phyloP scores from a whole-genome alignment of 2,797 vertebrate genomes.

The Zonotrichia albicollis region DNA sequence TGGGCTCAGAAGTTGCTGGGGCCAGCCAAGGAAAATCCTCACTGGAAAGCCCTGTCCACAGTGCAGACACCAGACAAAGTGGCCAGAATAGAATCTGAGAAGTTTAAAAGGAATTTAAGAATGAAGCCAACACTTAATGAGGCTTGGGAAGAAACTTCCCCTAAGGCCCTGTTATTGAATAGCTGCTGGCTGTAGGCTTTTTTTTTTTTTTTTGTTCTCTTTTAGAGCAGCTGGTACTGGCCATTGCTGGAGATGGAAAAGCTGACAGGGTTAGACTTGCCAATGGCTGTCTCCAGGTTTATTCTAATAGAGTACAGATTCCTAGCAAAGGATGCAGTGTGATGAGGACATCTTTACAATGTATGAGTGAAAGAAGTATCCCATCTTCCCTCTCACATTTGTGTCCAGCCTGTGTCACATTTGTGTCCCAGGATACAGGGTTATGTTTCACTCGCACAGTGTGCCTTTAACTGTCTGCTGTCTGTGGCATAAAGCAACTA shows the following conservation, averaged over 20 bases:
- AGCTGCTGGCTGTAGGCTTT: constrained; percentile 16
- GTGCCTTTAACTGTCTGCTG: neutral
- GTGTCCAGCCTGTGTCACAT: neutral
- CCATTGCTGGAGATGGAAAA: neutral
- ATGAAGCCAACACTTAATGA: constrained; percentile 52
- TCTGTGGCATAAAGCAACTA: constrained; percentile 53
- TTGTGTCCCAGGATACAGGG: neutral
- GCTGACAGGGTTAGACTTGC: neutral
- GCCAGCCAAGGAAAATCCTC: neutral
- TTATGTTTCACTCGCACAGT: neutral
- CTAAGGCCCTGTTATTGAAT: constrained; percentile 9
- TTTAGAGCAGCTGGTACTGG: constrained; percentile 10
- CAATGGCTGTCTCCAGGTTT: neutral
- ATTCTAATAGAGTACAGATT: neutral
- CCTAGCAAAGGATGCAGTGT: neutral
- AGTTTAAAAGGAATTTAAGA: constrained; percentile 52
- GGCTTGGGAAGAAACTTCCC: constrained; percentile 38
- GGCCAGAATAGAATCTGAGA: constrained; percentile 36
- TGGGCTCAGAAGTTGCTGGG: neutral
- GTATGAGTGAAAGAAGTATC: neutral
- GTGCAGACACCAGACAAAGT: neutral
- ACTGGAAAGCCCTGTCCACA: neutral
- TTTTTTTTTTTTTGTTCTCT: neutral
- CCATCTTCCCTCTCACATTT: neutral
- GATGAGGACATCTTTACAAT: neutral